These are phyloP conservation scores for Baccha elongata DNA, from an alignment of 2,888 invertebrate genomes.

Conservation along the genomic window DNA sequence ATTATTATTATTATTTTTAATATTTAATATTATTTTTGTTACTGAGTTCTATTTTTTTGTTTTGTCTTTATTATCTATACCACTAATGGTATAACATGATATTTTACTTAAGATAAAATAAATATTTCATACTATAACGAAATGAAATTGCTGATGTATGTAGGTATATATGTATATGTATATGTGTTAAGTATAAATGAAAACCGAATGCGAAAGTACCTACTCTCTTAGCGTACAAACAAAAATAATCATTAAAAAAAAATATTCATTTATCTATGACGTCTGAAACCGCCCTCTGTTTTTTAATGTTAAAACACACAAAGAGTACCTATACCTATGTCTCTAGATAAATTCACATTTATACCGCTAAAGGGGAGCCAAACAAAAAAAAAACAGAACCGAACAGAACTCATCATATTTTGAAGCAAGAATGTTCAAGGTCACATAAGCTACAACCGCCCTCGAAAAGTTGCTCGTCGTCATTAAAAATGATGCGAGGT, in stretches of 20 bases:
- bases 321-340: neutral
- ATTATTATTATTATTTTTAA: too few relatives aligned
- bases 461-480: conserved; percentile 30
- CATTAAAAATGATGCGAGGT: conserved; percentile 41
- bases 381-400: conserved; percentile 1
- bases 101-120: conserved; percentile 60
- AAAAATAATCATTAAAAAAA: conserved; percentile 35
- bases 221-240: conserved; percentile 9
- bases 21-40: neutral
- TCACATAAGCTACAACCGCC: conserved; percentile 45
- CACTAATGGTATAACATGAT: conserved; percentile 57
- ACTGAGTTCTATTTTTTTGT: neutral
- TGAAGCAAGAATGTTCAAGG: conserved; percentile 52
- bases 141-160: neutral
- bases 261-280: conserved; percentile 32
- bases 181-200: neutral
- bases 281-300: conserved; percentile 50
- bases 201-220: conserved; percentile 15
- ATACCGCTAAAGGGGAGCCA: conserved; percentile 9
- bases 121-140: conserved; percentile 41
- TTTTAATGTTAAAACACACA: conserved; percentile 16
- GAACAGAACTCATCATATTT: conserved; percentile 24
- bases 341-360: neutral
- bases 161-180: conserved; percentile 5
- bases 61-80: conserved; percentile 7